A percentile compares a stretch with the other conserved stretches of the same genome.
Evolutionary conservation across 1,140 invertebrate genomes (phyloP).

Genomic region (Drosophila ohnishii): DNA sequence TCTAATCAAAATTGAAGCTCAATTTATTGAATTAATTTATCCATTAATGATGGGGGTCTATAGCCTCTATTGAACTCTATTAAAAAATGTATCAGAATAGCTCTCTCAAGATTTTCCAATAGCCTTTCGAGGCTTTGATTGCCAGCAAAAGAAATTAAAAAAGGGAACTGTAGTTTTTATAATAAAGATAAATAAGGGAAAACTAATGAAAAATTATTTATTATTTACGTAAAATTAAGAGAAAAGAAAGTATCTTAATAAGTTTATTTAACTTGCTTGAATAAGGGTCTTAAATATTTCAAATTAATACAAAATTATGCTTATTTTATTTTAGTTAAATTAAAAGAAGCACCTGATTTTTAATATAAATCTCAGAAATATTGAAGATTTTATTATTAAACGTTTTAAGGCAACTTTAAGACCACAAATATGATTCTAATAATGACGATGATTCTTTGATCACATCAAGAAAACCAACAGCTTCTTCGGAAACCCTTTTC

Average conservation of each 20-base stretch:
- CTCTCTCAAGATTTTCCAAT: background rate
- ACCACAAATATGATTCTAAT: background rate
- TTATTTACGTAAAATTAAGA: no score
- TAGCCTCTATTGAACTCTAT: conserved; percentile 28
- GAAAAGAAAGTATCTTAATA: background rate
- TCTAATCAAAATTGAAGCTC: conserved; percentile 11
- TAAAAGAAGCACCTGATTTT: background rate
- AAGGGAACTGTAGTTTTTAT: background rate
- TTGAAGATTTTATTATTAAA: background rate
- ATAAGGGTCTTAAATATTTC: background rate
- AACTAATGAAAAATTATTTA: background rate
- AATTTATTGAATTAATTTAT: conserved; percentile 27
- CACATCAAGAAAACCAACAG: background rate
- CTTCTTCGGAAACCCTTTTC: background rate
- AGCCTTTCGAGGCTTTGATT: background rate
- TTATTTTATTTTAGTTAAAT: background rate
- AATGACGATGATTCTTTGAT: background rate
- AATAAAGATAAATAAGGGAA: background rate
- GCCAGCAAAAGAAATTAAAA: background rate
- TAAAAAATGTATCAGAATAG: background rate
- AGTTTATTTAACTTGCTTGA: background rate
- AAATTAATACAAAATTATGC: background rate
- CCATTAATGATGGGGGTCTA: conserved; percentile 12
- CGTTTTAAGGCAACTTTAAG: background rate
- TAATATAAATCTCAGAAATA: no score